These are phyloP conservation scores for Acanthurus lineatus DNA, from an alignment of 2,797 vertebrate species.

Conservation along the genomic window DNA sequence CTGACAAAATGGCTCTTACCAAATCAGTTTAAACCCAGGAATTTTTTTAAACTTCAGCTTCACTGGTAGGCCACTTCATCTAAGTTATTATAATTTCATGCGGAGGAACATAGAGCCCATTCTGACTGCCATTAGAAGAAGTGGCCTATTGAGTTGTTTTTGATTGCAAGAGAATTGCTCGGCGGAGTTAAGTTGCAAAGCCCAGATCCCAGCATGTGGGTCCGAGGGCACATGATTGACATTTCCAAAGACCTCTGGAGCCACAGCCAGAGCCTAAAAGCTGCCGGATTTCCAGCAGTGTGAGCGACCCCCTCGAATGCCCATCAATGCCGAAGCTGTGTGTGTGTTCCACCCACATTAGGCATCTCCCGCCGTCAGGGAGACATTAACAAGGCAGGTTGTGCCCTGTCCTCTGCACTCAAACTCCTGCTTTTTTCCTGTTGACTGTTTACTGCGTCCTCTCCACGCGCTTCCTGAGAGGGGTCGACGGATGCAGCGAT, in stretches of 20 bases:
- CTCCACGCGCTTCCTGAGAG: slow-evolving; percentile 20
- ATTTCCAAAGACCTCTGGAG: slow-evolving; percentile 76
- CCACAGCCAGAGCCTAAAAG: slow-evolving; percentile 74
- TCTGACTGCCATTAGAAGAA: not conserved
- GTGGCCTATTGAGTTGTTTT: not conserved
- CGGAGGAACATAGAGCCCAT: not conserved
- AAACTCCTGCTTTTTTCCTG: slow-evolving; percentile 37
- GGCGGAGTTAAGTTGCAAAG: slow-evolving; percentile 50
- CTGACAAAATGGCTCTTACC: too few species aligned
- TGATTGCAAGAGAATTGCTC: slow-evolving; percentile 41
- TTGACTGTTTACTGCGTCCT: slow-evolving; percentile 42
- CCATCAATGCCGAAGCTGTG: slow-evolving; percentile 72
- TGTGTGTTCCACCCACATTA: slow-evolving; percentile 70
- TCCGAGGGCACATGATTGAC: slow-evolving; percentile 74
- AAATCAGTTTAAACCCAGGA: too few species aligned
- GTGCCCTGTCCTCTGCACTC: slow-evolving; percentile 60
- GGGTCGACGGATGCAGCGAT: slow-evolving; percentile 8
- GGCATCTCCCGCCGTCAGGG: slow-evolving; percentile 64
- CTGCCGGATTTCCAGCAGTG: slow-evolving; percentile 73
- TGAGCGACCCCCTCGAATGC: slow-evolving; percentile 67
- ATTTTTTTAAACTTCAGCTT: not conserved
- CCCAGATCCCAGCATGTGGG: slow-evolving; percentile 62
- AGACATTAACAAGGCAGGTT: slow-evolving; percentile 70
- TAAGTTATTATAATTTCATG: not conserved
- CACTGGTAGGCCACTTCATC: not conserved